Conservation (phyloP, 1,140 invertebrate species). For the Pseudomyrmex flavicornis region DNA sequence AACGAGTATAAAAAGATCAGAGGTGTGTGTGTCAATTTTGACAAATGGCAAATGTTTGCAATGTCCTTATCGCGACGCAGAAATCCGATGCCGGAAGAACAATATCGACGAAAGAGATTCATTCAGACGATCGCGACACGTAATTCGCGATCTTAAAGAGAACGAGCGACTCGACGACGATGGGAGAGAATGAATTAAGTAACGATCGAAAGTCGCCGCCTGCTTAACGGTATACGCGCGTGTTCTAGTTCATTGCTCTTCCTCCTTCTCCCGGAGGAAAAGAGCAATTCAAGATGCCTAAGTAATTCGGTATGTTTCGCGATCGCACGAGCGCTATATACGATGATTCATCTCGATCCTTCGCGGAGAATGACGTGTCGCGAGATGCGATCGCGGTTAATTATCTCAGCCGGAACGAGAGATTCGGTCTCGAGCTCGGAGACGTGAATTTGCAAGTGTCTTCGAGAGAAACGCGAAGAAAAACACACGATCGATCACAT, state of each 20-base stretch:
- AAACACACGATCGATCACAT: neutral
- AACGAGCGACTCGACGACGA: neutral
- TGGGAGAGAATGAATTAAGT: neutral
- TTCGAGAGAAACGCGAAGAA: neutral
- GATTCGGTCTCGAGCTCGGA: neutral
- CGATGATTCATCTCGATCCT: conserved; percentile 11
- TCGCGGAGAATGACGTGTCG: neutral
- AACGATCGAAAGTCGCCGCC: conserved; percentile 25
- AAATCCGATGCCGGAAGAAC: too few relatives aligned
- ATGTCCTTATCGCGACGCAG: too few relatives aligned
- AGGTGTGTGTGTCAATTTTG: too few relatives aligned
- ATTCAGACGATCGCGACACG: neutral
- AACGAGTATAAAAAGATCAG: too few relatives aligned
- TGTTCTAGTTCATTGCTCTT: conserved; percentile 43
- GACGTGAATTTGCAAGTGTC: neutral
- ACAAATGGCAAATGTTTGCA: too few relatives aligned
- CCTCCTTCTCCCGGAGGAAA: too few relatives aligned
- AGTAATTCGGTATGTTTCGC: conserved; percentile 9
- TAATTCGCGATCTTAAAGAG: too few relatives aligned
- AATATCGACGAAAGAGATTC: neutral
- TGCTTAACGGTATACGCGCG: conserved; percentile 20
- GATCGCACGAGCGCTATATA: neutral
- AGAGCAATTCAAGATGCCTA: neutral
- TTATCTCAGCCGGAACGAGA: neutral
- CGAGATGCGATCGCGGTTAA: neutral